These are phyloP conservation scores for Zhengitettix transpicula DNA, from an alignment of 2,888 invertebrate species.

Conservation along the genomic window DNA sequence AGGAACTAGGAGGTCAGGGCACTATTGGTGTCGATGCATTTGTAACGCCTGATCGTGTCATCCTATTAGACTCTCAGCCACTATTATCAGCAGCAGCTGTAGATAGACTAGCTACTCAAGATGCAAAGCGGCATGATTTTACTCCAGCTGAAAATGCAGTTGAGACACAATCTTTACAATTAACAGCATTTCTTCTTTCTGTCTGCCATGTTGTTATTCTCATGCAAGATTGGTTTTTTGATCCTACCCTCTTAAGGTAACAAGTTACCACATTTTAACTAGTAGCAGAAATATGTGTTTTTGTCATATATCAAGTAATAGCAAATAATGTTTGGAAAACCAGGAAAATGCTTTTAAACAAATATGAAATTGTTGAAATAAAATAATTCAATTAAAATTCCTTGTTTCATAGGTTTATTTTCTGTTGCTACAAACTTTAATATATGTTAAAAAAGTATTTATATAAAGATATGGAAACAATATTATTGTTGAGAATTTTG, in stretches of 20 bases:
- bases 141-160: constrained; percentile 43
- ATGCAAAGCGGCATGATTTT: constrained; percentile 27
- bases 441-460: too few species aligned
- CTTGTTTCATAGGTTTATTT: too few species aligned
- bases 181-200: constrained; percentile 68
- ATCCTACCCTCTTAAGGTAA: constrained; percentile 64
- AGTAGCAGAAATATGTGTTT: too few species aligned
- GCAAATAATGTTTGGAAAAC: too few species aligned
- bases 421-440: too few species aligned
- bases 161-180: constrained; percentile 57
- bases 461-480: too few species aligned
- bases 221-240: constrained; percentile 78
- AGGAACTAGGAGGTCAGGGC: constrained; percentile 54
- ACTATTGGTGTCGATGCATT: constrained; percentile 58
- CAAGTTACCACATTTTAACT: too few species aligned
- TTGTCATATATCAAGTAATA: too few species aligned
- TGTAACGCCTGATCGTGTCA: constrained; percentile 54
- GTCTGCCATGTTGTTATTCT: constrained; percentile 81
- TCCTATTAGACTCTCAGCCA: constrained; percentile 78
- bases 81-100: constrained; percentile 47
- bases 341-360: too few species aligned
- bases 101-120: constrained; percentile 43
- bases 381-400: too few species aligned
- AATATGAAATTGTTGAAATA: too few species aligned
- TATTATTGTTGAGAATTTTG: too few species aligned